Percentiles rank a stretch among this genome's conserved stretches.
Evolutionary conservation across 2,797 vertebrate species (phyloP).

Genomic region (Aselliscus stoliczkanus): DNA sequence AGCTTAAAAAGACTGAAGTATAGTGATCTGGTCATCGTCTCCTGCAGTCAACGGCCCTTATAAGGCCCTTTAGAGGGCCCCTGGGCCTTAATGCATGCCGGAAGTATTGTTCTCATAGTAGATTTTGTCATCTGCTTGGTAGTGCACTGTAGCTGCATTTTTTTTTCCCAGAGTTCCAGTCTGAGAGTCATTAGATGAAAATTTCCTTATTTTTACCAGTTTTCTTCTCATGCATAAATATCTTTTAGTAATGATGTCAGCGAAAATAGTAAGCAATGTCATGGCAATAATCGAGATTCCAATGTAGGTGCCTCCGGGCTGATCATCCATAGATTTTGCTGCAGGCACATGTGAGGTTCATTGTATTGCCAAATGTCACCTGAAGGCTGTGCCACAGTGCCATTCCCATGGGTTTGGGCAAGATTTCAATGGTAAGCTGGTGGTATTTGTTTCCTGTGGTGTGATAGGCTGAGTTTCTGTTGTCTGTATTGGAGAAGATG

Average conservation of each 20-base stretch:
- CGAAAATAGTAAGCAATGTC: too few relatives aligned
- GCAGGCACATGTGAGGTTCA: neutral
- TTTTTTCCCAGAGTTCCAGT: neutral
- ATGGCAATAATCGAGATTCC: too few relatives aligned
- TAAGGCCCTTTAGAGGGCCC: neutral
- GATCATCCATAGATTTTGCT: neutral
- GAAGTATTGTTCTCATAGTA: conserved; percentile 18
- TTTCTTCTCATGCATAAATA: neutral
- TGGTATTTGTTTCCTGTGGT: neutral
- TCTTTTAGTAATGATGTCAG: too few relatives aligned
- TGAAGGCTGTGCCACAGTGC: neutral
- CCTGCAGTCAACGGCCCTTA: neutral
- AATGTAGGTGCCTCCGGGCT: too few relatives aligned
- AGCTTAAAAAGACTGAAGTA: neutral
- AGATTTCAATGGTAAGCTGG: neutral
- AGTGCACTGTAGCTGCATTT: neutral
- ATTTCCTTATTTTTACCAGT: neutral
- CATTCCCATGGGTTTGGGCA: conserved; percentile 24
- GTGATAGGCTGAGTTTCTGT: neutral
- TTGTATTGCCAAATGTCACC: neutral
- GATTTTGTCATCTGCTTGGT: conserved; percentile 19
- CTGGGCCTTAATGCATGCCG: neutral
- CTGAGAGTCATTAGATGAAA: neutral
- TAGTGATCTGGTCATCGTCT: neutral
- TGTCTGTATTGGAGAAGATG: neutral